These are phyloP conservation scores for Mastomys coucha DNA, from an alignment of 2,113 vertebrate genomes.

Conservation along the genomic window DNA sequence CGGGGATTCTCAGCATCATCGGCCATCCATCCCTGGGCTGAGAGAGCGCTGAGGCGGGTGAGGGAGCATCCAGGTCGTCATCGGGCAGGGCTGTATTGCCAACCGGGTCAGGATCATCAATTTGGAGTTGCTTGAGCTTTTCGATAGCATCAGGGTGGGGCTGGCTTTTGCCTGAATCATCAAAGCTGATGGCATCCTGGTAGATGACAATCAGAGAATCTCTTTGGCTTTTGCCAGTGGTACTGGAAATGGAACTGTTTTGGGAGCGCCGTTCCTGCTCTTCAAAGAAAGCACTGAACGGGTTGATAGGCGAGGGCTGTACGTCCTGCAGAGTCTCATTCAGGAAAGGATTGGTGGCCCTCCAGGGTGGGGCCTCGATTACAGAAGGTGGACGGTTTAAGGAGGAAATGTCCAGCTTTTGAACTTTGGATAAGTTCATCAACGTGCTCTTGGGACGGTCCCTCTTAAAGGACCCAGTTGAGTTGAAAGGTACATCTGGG, in stretches of 20 bases:
- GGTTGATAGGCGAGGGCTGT: constrained; percentile 94
- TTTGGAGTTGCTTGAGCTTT: constrained; percentile 90
- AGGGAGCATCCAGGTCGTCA: constrained; percentile 86
- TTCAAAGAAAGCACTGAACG: constrained; percentile 93
- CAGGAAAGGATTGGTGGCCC: constrained; percentile 93
- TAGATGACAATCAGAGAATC: constrained; percentile 88
- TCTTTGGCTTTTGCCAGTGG: constrained; percentile 85
- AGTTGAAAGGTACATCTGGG: constrained; percentile 81
- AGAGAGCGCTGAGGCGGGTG: constrained; percentile 80
- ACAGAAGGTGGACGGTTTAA: constrained; percentile 85
- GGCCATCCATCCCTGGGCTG: constrained; percentile 91
- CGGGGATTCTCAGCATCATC: constrained; percentile 95
- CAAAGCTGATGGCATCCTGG: constrained; percentile 86
- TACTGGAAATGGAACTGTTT: constrained; percentile 82
- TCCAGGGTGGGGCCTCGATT: constrained; percentile 86
- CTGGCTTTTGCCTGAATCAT: constrained; percentile 81
- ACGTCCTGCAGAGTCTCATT: constrained; percentile 90
- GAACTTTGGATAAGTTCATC: constrained; percentile 88
- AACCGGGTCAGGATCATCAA: constrained; percentile 88
- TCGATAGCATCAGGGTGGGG: constrained; percentile 87
- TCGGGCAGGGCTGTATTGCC: constrained; percentile 85
- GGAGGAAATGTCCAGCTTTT: constrained; percentile 87
- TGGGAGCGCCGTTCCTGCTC: constrained; percentile 86
- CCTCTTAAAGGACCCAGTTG: constrained; percentile 86
- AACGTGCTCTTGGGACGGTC: constrained; percentile 88